A percentile compares a stretch with the other conserved stretches of the same genome.
Evolutionary conservation across 1,140 invertebrate species (phyloP).

Genomic region (Melanaphis sacchari): DNA sequence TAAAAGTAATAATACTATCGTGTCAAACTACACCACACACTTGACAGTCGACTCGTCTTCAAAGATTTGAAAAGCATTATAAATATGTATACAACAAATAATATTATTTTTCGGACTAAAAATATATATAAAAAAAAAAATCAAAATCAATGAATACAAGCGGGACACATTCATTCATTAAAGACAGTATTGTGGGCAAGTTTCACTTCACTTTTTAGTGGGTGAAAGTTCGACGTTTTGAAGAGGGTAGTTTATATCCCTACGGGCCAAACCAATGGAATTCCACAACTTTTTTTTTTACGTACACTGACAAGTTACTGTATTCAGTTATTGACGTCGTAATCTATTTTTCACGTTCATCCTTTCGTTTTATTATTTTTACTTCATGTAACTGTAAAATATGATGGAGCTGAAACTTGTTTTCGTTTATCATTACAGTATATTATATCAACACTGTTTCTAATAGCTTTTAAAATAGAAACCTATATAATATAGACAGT

Average conservation of each 20-base stretch:
- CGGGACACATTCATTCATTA: neutral
- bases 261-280: neutral
- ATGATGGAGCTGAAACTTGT: neutral
- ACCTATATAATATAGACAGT: neutral
- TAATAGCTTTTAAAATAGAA: neutral
- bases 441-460: neutral
- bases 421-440: neutral
- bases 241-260: conserved; percentile 24
- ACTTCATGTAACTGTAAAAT: neutral
- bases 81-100: neutral
- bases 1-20: too few relatives aligned
- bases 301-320: neutral
- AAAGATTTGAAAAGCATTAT: neutral
- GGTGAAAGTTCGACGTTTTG: conserved; percentile 17
- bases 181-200: neutral
- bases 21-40: neutral
- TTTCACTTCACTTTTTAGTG: neutral
- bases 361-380: neutral
- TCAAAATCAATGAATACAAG: neutral
- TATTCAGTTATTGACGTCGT: conserved; percentile 34
- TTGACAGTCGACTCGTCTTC: neutral
- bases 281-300: neutral
- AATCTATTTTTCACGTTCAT: conserved; percentile 28
- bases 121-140: neutral
- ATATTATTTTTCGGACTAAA: neutral